Percentiles rank a stretch among this genome's conserved stretches.
Conservation (phyloP, 2,888 invertebrate genomes). For the Ophioninae sp. region DNA sequence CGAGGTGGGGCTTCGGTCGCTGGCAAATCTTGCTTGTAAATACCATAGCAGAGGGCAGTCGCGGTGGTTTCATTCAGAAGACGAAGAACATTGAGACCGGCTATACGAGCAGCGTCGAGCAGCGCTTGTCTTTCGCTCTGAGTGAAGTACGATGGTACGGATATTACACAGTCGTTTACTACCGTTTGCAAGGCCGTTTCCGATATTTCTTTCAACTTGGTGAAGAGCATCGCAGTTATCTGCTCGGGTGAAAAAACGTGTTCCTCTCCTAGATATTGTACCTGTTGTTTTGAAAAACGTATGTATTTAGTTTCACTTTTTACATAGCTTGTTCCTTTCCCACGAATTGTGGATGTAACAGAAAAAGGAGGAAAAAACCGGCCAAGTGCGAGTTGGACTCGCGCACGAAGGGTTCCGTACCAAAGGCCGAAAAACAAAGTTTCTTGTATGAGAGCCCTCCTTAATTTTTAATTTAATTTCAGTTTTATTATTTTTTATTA, state of each 20-base stretch:
- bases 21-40: slow-evolving; percentile 98
- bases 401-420: no score
- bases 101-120: slow-evolving; percentile 94
- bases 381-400: no score
- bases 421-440: no score
- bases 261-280: slow-evolving; percentile 92
- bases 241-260: slow-evolving; percentile 95
- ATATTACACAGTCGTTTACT: slow-evolving; percentile 96
- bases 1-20: slow-evolving; percentile 92
- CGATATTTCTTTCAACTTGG: slow-evolving; percentile 96
- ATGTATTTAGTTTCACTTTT: not conserved
- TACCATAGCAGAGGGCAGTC: slow-evolving; percentile 97
- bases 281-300: slow-evolving; percentile 80
- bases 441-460: no score
- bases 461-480: no score
- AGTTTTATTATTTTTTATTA: no score
- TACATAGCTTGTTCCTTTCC: not conserved
- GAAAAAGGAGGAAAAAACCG: not conserved
- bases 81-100: slow-evolving; percentile 95
- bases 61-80: slow-evolving; percentile 99
- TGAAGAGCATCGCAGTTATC: slow-evolving; percentile 97
- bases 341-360: not conserved
- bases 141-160: slow-evolving; percentile 96
- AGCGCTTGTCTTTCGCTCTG: slow-evolving; percentile 96
- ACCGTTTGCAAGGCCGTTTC: slow-evolving; percentile 93